Conservation (phyloP, 2,113 vertebrate species). For the Notiomystis cincta region DNA sequence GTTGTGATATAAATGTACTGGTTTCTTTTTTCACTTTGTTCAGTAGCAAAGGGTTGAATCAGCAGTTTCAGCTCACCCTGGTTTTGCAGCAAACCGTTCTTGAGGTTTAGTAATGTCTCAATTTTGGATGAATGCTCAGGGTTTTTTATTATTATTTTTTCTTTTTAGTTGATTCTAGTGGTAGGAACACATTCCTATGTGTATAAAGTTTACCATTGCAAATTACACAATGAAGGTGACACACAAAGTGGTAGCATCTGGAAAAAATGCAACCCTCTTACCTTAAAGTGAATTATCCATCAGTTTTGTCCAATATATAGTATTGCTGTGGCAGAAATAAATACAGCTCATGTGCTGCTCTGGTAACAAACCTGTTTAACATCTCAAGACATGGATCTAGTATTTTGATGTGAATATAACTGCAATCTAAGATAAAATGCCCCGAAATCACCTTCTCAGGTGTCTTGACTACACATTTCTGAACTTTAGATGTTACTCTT, state of each 20-base stretch:
- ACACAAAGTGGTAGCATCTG: neutral
- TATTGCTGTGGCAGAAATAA: neutral
- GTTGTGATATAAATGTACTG: neutral
- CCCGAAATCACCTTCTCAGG: neutral
- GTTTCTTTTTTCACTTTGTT: neutral
- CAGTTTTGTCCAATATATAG: neutral
- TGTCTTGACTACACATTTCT: neutral
- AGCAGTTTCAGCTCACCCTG: neutral
- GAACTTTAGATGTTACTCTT: neutral
- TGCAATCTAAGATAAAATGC: neutral
- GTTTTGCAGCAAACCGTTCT: neutral
- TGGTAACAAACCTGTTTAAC: neutral
- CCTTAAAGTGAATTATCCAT: neutral
- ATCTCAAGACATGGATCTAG: neutral
- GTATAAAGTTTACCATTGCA: neutral
- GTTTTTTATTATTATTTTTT: neutral
- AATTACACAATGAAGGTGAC: neutral
- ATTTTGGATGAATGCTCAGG: neutral
- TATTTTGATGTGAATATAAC: neutral
- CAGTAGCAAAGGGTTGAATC: neutral
- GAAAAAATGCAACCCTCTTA: neutral
- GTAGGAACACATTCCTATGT: neutral
- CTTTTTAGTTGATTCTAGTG: neutral
- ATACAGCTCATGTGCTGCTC: neutral
- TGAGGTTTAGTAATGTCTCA: neutral